These are phyloP conservation scores for Drosophila formosana DNA, from an alignment of 2,888 invertebrate genomes.

Conservation along the genomic window DNA sequence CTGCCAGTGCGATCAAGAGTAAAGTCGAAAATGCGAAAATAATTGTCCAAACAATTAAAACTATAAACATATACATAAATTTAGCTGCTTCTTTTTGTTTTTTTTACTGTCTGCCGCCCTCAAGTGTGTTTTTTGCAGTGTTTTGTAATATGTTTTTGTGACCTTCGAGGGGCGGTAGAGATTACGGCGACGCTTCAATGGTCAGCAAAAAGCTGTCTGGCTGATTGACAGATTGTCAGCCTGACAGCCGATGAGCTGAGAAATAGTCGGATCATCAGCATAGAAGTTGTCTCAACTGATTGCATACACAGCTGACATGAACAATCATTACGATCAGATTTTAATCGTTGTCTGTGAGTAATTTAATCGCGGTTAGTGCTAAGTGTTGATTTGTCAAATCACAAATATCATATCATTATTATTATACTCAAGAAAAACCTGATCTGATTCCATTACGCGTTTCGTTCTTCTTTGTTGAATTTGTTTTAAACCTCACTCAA, in stretches of 20 bases:
- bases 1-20: conserved; percentile 2
- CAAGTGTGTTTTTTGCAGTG: conserved; percentile 50
- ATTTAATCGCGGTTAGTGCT: conserved; percentile 4
- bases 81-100: conserved; percentile 7
- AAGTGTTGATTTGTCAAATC: conserved; percentile 17
- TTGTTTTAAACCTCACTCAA: not conserved
- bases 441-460: not conserved
- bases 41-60: conserved; percentile 18
- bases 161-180: conserved; percentile 75
- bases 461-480: not conserved
- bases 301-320: conserved; percentile 16
- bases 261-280: conserved; percentile 14
- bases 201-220: conserved; percentile 45
- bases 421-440: not conserved
- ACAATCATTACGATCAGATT: conserved; percentile 26
- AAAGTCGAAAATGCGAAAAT: conserved; percentile 24
- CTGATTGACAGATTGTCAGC: conserved; percentile 52
- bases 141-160: conserved; percentile 24
- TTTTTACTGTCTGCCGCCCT: conserved; percentile 51
- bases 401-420: not conserved
- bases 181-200: conserved; percentile 73
- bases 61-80: conserved; percentile 14
- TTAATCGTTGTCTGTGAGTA: conserved; percentile 11
- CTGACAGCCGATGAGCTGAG: conserved; percentile 56
- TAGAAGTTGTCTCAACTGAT: conserved; percentile 21